Percentiles rank a stretch among this genome's conserved stretches.
phyloP scores from a whole-genome alignment of 2,888 invertebrate species.

The Blera fallax region DNA sequence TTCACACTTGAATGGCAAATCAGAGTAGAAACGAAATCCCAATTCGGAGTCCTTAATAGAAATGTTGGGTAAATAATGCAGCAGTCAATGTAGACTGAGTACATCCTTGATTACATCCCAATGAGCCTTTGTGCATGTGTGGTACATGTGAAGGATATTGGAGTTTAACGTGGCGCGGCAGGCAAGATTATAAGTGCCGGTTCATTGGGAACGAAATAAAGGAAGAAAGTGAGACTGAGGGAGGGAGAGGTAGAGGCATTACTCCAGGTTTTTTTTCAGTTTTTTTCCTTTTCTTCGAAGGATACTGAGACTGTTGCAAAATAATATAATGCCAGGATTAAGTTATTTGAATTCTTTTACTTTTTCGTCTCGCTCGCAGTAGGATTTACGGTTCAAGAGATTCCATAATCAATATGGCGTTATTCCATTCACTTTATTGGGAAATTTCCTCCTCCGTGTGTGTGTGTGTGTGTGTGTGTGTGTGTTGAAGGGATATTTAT shows the following conservation, averaged over 20 bases:
- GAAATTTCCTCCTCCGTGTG: constrained; percentile 36
- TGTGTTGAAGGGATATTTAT: constrained; percentile 36
- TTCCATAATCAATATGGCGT: constrained; percentile 63
- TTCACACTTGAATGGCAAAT: constrained; percentile 74
- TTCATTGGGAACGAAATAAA: constrained; percentile 57
- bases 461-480: background rate
- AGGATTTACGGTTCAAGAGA: constrained; percentile 71
- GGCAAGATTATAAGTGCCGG: constrained; percentile 66
- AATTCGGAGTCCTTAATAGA: constrained; percentile 63
- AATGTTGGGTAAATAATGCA: constrained; percentile 72
- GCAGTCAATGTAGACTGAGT: constrained; percentile 63
- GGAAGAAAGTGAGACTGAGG: background rate
- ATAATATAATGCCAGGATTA: constrained; percentile 68
- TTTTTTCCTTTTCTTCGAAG: constrained; percentile 32
- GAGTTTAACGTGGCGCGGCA: constrained; percentile 38
- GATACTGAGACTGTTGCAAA: constrained; percentile 66
- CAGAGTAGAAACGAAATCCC: constrained; percentile 26
- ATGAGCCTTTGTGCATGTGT: constrained; percentile 45
- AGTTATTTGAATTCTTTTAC: constrained; percentile 65
- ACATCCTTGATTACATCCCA: constrained; percentile 67
- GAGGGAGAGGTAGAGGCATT: background rate
- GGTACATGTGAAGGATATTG: constrained; percentile 28
- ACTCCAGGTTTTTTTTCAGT: constrained; percentile 37
- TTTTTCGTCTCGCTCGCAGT: constrained; percentile 25
- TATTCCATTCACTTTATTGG: constrained; percentile 29